These are phyloP conservation scores for Schrankia costaestrigalis DNA, from an alignment of 2,888 invertebrate genomes.

Conservation along the genomic window DNA sequence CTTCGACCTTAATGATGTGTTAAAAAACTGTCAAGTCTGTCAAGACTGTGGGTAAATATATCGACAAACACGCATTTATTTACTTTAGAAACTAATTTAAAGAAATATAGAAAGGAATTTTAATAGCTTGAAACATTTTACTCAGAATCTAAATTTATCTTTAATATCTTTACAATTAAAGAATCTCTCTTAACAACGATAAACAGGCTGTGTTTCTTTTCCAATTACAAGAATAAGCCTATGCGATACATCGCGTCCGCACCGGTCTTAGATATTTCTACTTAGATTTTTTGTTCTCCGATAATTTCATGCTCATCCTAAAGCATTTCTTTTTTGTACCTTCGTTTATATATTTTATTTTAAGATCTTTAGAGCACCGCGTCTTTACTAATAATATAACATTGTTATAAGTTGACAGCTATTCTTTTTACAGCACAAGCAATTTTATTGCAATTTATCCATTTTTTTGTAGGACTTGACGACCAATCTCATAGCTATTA, in stretches of 20 bases:
- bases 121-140: too few relatives aligned
- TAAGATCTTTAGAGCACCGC: conserved; percentile 16
- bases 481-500: conserved; percentile 13
- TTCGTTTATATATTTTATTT: conserved; percentile 22
- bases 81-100: too few relatives aligned
- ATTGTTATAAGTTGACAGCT: conserved; percentile 27
- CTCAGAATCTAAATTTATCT: conserved; percentile 20
- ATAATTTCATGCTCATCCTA: conserved; percentile 41
- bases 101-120: too few relatives aligned
- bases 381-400: conserved; percentile 26
- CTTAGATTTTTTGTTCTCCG: conserved; percentile 37
- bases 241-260: conserved; percentile 28
- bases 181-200: conserved; percentile 23
- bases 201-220: conserved; percentile 26
- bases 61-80: too few relatives aligned
- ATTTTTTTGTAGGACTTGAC: conserved; percentile 32
- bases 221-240: conserved; percentile 35
- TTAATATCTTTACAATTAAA: conserved; percentile 31
- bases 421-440: conserved; percentile 27
- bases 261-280: conserved; percentile 36
- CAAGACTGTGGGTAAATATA: too few relatives aligned
- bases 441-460: conserved; percentile 33
- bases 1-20: conserved; percentile 19
- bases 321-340: conserved; percentile 29
- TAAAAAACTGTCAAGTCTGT: too few relatives aligned